phyloP scores from a whole-genome alignment of 2,888 invertebrate genomes.

The Bembecia ichneumoniformis region DNA sequence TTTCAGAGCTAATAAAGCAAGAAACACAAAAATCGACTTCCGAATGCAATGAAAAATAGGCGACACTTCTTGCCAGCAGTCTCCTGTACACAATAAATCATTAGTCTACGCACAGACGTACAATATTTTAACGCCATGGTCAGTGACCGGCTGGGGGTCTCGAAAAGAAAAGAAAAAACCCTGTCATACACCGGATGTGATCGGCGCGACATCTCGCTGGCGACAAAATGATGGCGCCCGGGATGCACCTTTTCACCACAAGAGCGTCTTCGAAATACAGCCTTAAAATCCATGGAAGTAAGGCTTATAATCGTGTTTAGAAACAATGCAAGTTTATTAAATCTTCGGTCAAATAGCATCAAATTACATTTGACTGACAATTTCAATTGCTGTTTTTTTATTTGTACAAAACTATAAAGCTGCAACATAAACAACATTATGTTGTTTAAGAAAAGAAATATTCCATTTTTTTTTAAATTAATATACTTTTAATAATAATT shows the following conservation, averaged over 20 bases:
- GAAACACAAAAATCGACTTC: neutral
- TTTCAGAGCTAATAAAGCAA: neutral
- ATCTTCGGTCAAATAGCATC: conserved; percentile 12
- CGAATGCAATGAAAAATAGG: neutral
- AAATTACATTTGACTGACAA: conserved; percentile 19
- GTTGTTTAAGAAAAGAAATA: too few relatives aligned
- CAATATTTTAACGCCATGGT: conserved; percentile 45
- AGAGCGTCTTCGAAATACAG: conserved; percentile 5
- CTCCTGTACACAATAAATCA: conserved; percentile 45
- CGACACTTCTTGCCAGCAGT: neutral
- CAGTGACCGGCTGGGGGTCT: conserved; percentile 40
- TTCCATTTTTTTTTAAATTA: too few relatives aligned
- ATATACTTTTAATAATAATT: too few relatives aligned
- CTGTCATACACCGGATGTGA: conserved; percentile 51
- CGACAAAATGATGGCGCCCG: conserved; percentile 63
- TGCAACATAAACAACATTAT: neutral
- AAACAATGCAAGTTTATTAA: neutral
- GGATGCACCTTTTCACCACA: conserved; percentile 23
- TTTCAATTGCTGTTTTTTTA: conserved; percentile 11
- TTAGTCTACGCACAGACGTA: conserved; percentile 30
- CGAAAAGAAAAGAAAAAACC: conserved; percentile 20
- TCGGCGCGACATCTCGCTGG: conserved; percentile 51
- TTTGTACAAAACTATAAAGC: neutral
- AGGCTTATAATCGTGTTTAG: neutral
- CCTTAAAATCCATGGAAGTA: neutral